These are phyloP conservation scores for Paedocypris micromegethes DNA, from an alignment of 2,797 vertebrate genomes.

Conservation along the genomic window DNA sequence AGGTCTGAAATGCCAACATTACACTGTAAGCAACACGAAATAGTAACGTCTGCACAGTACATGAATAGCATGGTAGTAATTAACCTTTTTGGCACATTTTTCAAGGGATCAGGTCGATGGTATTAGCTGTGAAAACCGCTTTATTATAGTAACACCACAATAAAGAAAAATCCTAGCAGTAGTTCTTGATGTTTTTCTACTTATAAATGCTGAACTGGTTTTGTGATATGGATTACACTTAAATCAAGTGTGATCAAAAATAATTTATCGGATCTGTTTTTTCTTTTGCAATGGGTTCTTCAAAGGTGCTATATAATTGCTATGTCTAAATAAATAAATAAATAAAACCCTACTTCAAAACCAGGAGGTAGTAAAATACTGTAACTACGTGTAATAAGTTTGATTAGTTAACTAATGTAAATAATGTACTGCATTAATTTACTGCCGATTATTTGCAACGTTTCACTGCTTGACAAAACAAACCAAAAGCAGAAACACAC, in stretches of 20 bases:
- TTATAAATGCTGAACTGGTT: background rate
- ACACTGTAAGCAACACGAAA: slow-evolving; percentile 18
- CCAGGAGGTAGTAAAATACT: no score
- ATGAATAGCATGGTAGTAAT: slow-evolving; percentile 13
- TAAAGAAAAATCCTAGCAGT: background rate
- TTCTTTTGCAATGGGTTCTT: background rate
- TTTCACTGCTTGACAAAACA: no score
- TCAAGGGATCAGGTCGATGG: slow-evolving; percentile 10
- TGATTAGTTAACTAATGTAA: no score
- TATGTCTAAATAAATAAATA: no score
- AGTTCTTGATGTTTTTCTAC: background rate
- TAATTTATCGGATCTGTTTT: no score
- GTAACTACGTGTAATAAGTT: no score
- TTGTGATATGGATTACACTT: background rate
- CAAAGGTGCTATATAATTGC: background rate
- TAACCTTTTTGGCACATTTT: slow-evolving; percentile 1
- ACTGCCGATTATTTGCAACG: no score
- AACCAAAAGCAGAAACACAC: no score
- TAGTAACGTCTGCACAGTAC: slow-evolving; percentile 8
- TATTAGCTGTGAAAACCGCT: slow-evolving; percentile 18
- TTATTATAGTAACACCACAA: background rate
- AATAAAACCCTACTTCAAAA: no score
- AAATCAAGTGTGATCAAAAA: no score
- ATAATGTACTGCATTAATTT: no score
- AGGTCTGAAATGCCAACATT: slow-evolving; percentile 34